Evolutionary conservation across 2,888 invertebrate genomes (phyloP), one percentile per base, ranked within the genome.

Genomic region (Cephonodes hylas): DNA sequence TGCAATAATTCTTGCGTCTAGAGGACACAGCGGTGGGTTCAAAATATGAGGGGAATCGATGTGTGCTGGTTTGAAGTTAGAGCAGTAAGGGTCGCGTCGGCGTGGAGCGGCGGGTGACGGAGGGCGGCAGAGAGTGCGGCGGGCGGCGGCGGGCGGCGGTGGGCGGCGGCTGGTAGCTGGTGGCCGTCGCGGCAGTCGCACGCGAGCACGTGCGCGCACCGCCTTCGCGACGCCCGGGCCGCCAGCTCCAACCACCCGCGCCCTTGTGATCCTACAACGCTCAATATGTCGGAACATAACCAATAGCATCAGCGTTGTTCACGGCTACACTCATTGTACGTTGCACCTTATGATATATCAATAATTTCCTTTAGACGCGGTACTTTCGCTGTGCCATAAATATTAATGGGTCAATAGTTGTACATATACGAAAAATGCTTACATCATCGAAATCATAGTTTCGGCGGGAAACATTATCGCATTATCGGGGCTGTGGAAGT

Each of bases 191-290:
- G 89, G 88, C 91, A 89, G 90, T 90, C 84, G 88, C 89, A 80
- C 88, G 88, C 86, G 79, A 81, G 81, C 89, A 86, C 90, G 89
- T 86, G 89, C 89, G 89, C 88, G 85, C 76, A 82, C 77, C 88
- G 85, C 85, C 83, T 81, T 74, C 79, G 88, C 87, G 88, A 83
- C 79, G 79, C 75, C 71, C 73, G 73, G 69, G 68, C 71, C 72
- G 72, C 69, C 76, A 76, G 78, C 73, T 65, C 64, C 64, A 60
- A 62, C 66, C 72, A 72, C 76, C 81, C 82, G 83, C 80, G 79
- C 81, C 84, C 84, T 65, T 77, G 70, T 66, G 73, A 72, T 72
- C 70, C 78, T 69, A 68, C 74, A 77, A 77, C n/a, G 86, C 81
- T 87, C 85, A 81, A 88, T 88, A 89, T 79, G 75, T 70, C 77